Evolutionary conservation across 1,140 invertebrate genomes (phyloP), one percentile per base, ranked within the genome.

Genomic region (Polyergus mexicanus): DNA sequence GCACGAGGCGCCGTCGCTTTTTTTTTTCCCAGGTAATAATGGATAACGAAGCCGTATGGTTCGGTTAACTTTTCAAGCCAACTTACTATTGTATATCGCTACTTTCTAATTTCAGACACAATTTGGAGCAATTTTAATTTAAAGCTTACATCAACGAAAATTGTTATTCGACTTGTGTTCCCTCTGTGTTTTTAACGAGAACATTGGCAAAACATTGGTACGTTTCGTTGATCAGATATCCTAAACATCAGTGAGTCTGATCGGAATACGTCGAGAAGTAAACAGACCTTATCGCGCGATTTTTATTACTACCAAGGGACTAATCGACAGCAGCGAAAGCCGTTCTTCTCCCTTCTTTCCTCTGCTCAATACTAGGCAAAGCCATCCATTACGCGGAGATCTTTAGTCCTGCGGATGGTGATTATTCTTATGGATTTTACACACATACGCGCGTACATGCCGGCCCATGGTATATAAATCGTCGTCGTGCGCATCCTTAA

Each of bases 361-460:
- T 19, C 22, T 65, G 5, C 4, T 13, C 71, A 25, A 56, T 38
- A 25, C 62, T 60, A 62, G 54, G 6, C 77, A 56, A 22, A 87
- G 28, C 11, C 86, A 84, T 88, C 51, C 51, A 72, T 88, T 88
- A 88, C 35, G 38, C 10, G 11, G n/a, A 19, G 74, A 41, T 72
- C 86, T 77, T 84, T 65, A 60, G 28, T 84, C 56, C 65, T 58
- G 32, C 65, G 84, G 58, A 60, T 88, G 86, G 86, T 88, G 80
- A 88, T 88, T 85, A 88, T 85, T 88, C 86, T 77, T 85, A 88
- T 78, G 60, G 85, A 85, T 88, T 88, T 88, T 88, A 88, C 87
- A 83, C 10, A 25, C 6, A 25, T 22, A 3, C 22, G 22, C 56
- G 11, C 28, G 3, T 6, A 6, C 51, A 10, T 32, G 16, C 47